Percentiles rank a stretch among this genome's conserved stretches.
phyloP scores from a whole-genome alignment of 2,888 invertebrate species.

The Ctena decussata region DNA sequence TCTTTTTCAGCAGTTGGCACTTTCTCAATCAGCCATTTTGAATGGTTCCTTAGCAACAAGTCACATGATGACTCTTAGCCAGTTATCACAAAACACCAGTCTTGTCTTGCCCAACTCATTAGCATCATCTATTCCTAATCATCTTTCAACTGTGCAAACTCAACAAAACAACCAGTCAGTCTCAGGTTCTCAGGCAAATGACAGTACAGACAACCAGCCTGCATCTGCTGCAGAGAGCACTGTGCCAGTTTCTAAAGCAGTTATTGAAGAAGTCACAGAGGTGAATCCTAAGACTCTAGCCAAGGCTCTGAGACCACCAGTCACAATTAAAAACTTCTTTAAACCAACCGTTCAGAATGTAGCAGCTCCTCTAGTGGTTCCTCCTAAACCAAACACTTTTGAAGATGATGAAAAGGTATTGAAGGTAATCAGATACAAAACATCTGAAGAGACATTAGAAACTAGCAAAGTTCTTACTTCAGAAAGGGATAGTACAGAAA shows the following conservation, averaged over 20 bases:
- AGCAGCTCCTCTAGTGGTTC: not conserved
- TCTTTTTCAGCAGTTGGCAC: slow-evolving; percentile 12
- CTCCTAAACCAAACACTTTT: not conserved
- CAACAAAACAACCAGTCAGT: not conserved
- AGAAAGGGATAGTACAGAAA: not conserved
- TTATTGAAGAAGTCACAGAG: slow-evolving; percentile 71
- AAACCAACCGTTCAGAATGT: slow-evolving; percentile 58
- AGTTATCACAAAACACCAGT: not conserved
- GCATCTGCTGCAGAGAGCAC: not conserved
- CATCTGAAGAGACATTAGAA: not conserved
- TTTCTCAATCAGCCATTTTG: slow-evolving; percentile 14
- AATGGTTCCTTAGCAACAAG: not conserved
- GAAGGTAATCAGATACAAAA: not conserved
- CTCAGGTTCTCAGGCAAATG: not conserved
- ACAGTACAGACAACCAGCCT: not conserved
- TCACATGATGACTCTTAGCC: slow-evolving; percentile 5
- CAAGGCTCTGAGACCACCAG: slow-evolving; percentile 81
- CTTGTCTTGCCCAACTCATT: not conserved
- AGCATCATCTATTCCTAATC: not conserved
- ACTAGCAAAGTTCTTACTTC: not conserved
- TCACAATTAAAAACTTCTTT: slow-evolving; percentile 84
- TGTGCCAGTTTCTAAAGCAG: slow-evolving; percentile 21
- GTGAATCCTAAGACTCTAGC: slow-evolving; percentile 74
- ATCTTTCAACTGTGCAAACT: not conserved
- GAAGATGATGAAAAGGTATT: not conserved